Evolutionary conservation across 1,140 invertebrate genomes (phyloP), one percentile per base, ranked within the genome.

Genomic region (Nymphalis io): DNA sequence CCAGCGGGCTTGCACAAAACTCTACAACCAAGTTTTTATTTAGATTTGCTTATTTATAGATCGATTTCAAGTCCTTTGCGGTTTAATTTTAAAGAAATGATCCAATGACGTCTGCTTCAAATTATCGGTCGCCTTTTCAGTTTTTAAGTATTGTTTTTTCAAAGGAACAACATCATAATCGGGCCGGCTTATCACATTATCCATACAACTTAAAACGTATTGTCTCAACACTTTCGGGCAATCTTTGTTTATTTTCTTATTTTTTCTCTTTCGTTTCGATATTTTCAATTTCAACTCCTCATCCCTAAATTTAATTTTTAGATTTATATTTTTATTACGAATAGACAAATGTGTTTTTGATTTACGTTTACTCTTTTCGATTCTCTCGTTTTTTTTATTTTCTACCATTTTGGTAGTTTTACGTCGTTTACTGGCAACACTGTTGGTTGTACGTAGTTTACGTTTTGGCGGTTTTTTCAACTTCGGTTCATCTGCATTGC

Each of bases 51-150:
- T 8, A 8, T 8, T 27, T 27, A 27, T 27, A 8, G 0, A 8
- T 8, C 27, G 10, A 33, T 27, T 1, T 33, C 40, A 15, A 42
- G 4, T 42, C 4, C 38, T 39, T n/a, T 20, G 2, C 13, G 58
- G 21, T 13, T 58, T 70, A 5, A 16, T 55, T 66, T 78, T 83
- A 51, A 90, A 90, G 55, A 90, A 90, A 23, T 61, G 83, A 40
- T 79, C 65, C 15, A 90, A 75, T 12, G 87, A 85, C 6, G 79
- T 87, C 39, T 90, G 88, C 20, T 80, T 66, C n/a, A 88, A 67
- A 63, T 84, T 79, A 46, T 88, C 86, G 0, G 74, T 33, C 0
- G 60, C 60, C 44, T 80, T 87, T 8, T 84, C 77, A 0, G 44
- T 65, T 67, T 81, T 87, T 0, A 72, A 40, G 48, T 73, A 57